These are phyloP conservation scores for Trematocara unimaculatum DNA, from an alignment of 2,113 vertebrate genomes.

Conservation along the genomic window DNA sequence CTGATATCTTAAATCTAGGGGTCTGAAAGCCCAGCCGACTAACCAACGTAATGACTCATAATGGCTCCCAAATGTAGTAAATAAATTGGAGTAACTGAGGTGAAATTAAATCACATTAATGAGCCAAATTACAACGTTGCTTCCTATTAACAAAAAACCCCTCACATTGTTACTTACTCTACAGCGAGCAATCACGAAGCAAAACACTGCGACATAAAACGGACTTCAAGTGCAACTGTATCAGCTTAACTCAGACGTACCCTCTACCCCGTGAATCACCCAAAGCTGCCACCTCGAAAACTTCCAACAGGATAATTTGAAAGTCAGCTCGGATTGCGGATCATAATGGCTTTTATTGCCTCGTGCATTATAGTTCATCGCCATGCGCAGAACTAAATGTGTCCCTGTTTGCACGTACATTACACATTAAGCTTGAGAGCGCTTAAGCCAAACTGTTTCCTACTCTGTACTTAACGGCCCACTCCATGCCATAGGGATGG, in stretches of 20 bases:
- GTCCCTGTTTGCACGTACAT: constrained; percentile 23
- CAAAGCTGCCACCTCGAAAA: neutral
- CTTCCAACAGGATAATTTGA: neutral
- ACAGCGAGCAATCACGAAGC: neutral
- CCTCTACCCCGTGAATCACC: neutral
- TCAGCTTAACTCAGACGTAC: neutral
- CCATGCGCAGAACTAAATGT: neutral
- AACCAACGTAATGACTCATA: neutral
- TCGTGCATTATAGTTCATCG: neutral
- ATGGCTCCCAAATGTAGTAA: neutral
- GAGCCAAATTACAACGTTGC: neutral
- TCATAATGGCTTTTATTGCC: neutral
- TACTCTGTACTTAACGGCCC: constrained; percentile 23
- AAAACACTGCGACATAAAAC: neutral
- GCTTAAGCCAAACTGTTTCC: constrained; percentile 4
- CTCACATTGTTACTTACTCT: neutral
- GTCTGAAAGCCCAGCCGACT: neutral
- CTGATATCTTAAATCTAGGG: neutral
- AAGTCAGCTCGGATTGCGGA: neutral
- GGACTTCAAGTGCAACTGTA: neutral
- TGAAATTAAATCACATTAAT: neutral
- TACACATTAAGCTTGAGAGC: constrained; percentile 10
- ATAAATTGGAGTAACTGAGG: neutral
- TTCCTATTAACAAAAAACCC: neutral
- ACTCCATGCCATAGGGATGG: constrained; percentile 26